These are phyloP conservation scores for Epizoanthus fatuus DNA, from an alignment of 92 coral and sea anemone genomes.

Conservation along the genomic window DNA sequence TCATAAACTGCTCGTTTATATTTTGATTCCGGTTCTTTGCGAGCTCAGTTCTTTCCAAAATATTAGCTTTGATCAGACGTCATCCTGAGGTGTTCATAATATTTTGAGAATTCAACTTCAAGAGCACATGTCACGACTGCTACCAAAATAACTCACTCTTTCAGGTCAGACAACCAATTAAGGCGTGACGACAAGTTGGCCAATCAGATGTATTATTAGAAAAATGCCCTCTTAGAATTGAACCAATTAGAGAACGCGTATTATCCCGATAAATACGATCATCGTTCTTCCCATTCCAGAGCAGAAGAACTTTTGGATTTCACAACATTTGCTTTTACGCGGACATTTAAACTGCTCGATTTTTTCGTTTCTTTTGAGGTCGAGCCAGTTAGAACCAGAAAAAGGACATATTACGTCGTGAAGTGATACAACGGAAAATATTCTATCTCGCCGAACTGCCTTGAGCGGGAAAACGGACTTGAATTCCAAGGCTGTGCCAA, in stretches of 20 bases:
- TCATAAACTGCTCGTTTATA: no score
- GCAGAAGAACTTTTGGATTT: constrained; percentile 44
- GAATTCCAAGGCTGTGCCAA: constrained; percentile 6
- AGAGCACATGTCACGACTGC: constrained; percentile 28
- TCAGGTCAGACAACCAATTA: constrained; percentile 38
- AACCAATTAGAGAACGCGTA: constrained; percentile 16
- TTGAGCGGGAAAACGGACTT: constrained; percentile 16
- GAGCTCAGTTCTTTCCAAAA: no score
- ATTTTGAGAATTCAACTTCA: constrained; percentile 43
- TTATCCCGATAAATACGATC: constrained; percentile 14
- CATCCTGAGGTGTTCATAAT: neutral
- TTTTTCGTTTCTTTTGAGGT: constrained; percentile 24
- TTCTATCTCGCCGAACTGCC: constrained; percentile 15
- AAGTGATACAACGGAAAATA: constrained; percentile 3
- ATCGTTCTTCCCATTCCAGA: constrained; percentile 49
- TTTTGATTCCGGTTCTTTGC: no score
- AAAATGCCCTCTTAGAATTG: neutral
- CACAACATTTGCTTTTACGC: constrained; percentile 27
- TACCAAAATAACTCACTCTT: constrained; percentile 29
- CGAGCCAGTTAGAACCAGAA: neutral
- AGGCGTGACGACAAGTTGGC: constrained; percentile 35
- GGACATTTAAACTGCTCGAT: constrained; percentile 7
- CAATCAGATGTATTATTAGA: constrained; percentile 11
- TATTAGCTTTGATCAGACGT: neutral
- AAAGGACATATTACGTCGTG: neutral